A percentile compares a stretch with the other conserved stretches of the same genome.
These are phyloP conservation scores for Sebastes nivosus DNA, from an alignment of 2,797 vertebrate species.

Conservation along the genomic window DNA sequence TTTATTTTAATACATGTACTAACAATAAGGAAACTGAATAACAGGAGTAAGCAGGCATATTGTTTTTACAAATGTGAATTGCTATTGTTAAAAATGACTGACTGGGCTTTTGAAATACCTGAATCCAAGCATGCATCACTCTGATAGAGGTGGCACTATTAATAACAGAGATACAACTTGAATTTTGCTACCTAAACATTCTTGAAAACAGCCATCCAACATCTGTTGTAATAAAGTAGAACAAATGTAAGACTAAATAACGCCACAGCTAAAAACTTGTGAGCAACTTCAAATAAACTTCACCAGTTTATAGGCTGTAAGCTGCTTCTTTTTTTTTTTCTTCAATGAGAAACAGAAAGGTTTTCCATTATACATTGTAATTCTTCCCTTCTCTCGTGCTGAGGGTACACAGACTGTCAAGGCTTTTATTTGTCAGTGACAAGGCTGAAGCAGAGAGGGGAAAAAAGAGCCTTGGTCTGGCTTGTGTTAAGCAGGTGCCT, in stretches of 20 bases:
- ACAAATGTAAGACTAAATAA: conserved; percentile 14
- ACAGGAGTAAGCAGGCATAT: neutral
- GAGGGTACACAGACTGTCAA: conserved; percentile 61
- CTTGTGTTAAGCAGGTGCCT: conserved; percentile 61
- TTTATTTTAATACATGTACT: neutral
- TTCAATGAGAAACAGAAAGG: conserved; percentile 59
- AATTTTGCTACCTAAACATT: neutral
- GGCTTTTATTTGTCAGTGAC: conserved; percentile 71
- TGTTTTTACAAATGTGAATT: neutral
- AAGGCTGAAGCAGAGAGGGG: conserved; percentile 52
- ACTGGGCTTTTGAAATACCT: neutral
- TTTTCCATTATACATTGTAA: conserved; percentile 70
- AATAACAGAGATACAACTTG: neutral
- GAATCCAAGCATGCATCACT: neutral
- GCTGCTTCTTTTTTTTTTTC: conserved; percentile 7
- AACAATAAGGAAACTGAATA: neutral
- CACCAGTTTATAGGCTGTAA: conserved; percentile 22
- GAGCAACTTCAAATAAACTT: conserved; percentile 29
- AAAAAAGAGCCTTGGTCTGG: conserved; percentile 36
- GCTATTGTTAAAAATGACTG: neutral
- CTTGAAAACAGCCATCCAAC: neutral
- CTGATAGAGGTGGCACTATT: neutral
- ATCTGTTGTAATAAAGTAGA: neutral
- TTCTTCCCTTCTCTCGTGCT: conserved; percentile 51
- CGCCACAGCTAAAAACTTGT: conserved; percentile 22